Evolutionary conservation across 1,140 invertebrate genomes (phyloP).

Genomic region (Agraylea sexmaculata): DNA sequence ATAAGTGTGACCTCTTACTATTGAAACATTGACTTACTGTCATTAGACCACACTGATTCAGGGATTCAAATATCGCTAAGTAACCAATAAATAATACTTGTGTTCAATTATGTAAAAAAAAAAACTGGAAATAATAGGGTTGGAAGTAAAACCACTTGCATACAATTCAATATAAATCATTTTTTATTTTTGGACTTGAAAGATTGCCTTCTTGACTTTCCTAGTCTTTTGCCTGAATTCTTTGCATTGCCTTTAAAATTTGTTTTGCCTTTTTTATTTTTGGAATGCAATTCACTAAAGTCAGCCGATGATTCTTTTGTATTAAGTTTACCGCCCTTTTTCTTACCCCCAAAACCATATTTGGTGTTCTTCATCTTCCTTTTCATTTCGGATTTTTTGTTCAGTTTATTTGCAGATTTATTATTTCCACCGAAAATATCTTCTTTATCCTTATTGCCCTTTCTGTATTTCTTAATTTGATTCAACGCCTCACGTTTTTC

Average conservation of each 20-base stretch:
- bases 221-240: slow-evolving; percentile 38
- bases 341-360: slow-evolving; percentile 94
- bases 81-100: too few species aligned
- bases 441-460: slow-evolving; percentile 57
- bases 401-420: slow-evolving; percentile 29
- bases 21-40: too few species aligned
- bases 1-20: too few species aligned
- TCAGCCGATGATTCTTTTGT: slow-evolving; percentile 65
- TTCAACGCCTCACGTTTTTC: slow-evolving; percentile 72
- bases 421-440: slow-evolving; percentile 56
- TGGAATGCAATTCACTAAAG: slow-evolving; percentile 47
- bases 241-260: slow-evolving; percentile 29
- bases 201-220: slow-evolving; percentile 48
- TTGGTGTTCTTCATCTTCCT: slow-evolving; percentile 69
- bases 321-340: slow-evolving; percentile 81
- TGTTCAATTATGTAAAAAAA: too few species aligned
- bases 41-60: too few species aligned
- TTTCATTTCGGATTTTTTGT: slow-evolving; percentile 39
- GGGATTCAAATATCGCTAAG: too few species aligned
- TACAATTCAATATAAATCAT: slow-evolving; percentile 11
- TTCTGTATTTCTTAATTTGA: slow-evolving; percentile 74
- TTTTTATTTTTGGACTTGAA: slow-evolving; percentile 36
- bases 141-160: too few species aligned
- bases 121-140: too few species aligned
- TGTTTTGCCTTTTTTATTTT: slow-evolving; percentile 27